A percentile compares a stretch with the other conserved stretches of the same genome.
Evolutionary conservation across 2,113 vertebrate genomes (phyloP).

Genomic region (Eira barbara): DNA sequence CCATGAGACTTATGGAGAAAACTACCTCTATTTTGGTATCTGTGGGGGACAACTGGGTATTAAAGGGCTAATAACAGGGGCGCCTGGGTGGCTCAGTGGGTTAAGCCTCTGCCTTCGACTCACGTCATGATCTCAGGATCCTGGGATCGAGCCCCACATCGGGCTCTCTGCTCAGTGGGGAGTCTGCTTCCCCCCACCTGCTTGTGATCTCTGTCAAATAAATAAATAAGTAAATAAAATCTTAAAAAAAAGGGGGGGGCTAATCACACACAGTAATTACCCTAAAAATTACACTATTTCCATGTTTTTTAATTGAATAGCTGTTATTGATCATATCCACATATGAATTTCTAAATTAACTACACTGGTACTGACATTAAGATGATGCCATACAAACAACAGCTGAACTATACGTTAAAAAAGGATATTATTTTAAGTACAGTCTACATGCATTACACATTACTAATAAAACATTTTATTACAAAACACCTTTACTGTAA

Average conservation of each 20-base stretch:
- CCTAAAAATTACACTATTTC: no score
- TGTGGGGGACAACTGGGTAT: not conserved
- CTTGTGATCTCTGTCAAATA: no score
- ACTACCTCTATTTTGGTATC: not conserved
- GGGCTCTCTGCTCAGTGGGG: no score
- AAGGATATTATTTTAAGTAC: not conserved
- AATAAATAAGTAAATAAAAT: no score
- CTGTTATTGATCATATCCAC: not conserved
- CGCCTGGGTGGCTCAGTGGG: no score
- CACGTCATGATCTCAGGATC: no score
- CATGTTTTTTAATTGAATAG: not conserved
- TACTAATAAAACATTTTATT: not conserved
- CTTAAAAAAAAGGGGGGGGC: no score
- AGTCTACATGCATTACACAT: not conserved
- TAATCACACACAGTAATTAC: not conserved
- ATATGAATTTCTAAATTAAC: not conserved
- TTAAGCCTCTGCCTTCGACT: no score
- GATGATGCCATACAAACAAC: not conserved
- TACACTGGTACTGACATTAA: not conserved
- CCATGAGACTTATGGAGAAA: not conserved
- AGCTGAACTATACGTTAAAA: not conserved
- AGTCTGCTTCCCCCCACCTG: no score
- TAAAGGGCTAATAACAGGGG: not conserved
- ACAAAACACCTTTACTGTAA: not conserved
- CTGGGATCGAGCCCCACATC: no score